These are phyloP conservation scores for Eucidaris tribuloides DNA, from an alignment of 35 echinoderm and acorn worm species.

Conservation along the genomic window DNA sequence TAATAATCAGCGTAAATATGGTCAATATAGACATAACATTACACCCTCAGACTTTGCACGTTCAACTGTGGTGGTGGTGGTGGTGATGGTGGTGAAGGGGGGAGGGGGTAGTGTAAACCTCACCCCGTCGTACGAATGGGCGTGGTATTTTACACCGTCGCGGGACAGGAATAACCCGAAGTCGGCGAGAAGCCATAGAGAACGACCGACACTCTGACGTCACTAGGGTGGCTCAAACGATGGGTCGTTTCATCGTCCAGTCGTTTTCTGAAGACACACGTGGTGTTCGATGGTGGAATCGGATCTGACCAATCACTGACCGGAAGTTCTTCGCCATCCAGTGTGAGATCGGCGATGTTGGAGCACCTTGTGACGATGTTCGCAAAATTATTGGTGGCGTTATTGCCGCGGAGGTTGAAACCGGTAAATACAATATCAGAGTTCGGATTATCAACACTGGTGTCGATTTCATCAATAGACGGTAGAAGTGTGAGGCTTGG, in stretches of 20 bases:
- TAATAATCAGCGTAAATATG: too few relatives aligned
- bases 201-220: constrained; percentile 1
- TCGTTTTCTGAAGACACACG: background rate
- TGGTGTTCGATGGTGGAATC: background rate
- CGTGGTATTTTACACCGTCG: background rate
- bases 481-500: background rate
- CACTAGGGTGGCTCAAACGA: background rate
- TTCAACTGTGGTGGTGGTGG: too few relatives aligned
- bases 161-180: background rate
- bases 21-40: too few relatives aligned
- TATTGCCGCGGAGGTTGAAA: background rate
- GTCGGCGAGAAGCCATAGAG: constrained; percentile 9
- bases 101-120: too few relatives aligned
- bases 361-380: background rate
- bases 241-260: background rate
- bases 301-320: background rate
- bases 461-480: background rate
- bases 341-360: background rate
- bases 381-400: background rate
- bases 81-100: too few relatives aligned
- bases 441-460: background rate
- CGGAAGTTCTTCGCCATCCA: background rate
- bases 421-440: background rate
- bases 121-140: too few relatives aligned
- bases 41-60: too few relatives aligned